Evolutionary conservation across 2,888 invertebrate species (phyloP).

Genomic region (Laothoe populi): DNA sequence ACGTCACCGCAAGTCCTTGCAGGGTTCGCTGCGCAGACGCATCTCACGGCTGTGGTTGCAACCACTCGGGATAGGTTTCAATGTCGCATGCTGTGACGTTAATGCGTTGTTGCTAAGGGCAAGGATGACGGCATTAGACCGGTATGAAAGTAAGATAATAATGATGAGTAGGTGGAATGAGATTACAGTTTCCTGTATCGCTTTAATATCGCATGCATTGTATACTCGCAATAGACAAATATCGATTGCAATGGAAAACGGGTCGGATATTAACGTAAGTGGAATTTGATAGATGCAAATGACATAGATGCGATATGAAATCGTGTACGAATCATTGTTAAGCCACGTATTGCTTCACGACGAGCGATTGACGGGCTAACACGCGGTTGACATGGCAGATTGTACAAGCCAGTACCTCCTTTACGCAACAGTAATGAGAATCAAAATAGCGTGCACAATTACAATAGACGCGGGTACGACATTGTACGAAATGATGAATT

Average conservation of each 20-base stretch:
- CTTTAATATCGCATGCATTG: conserved; percentile 2
- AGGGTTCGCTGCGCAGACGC: conserved; percentile 73
- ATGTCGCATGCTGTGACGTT: conserved; percentile 63
- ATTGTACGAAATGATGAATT: conserved; percentile 74
- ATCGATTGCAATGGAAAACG: conserved; percentile 2
- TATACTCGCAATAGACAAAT: conserved; percentile 7
- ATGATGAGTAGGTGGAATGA: conserved; percentile 19
- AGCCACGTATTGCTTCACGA: conserved; percentile 25
- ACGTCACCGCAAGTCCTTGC: conserved; percentile 76
- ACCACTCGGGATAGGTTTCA: conserved; percentile 77
- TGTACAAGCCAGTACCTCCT: conserved; percentile 22
- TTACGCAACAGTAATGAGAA: conserved; percentile 43
- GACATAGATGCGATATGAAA: conserved; percentile 19
- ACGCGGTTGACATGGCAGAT: conserved; percentile 3
- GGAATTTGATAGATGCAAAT: conserved; percentile 17
- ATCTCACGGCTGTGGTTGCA: conserved; percentile 78
- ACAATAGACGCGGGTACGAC: conserved; percentile 52
- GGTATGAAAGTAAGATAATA: conserved; percentile 35
- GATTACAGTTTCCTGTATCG: conserved; percentile 15
- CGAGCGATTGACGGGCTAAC: conserved; percentile 30
- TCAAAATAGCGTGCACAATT: conserved; percentile 44
- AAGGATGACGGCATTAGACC: conserved; percentile 49
- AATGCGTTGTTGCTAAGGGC: conserved; percentile 67
- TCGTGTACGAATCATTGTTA: conserved; percentile 24
- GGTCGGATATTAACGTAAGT: conserved; percentile 18